Conservation (phyloP, 2,888 invertebrate species). For the Catocala sponsa region DNA sequence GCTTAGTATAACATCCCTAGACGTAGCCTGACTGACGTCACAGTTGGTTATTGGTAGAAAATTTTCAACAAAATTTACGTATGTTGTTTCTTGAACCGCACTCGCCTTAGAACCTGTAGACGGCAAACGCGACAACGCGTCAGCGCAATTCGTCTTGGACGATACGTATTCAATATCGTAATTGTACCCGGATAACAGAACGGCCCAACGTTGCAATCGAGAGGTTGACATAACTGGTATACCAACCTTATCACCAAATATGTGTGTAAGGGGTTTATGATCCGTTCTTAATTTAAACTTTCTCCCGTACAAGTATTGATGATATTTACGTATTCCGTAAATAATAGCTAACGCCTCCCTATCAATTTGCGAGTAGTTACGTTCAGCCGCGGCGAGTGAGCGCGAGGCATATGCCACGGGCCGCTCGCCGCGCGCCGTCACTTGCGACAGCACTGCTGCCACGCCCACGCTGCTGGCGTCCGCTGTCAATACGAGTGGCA, state of each 20-base stretch:
- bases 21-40: not conserved
- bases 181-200: too few species aligned
- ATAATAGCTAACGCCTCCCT: too few species aligned
- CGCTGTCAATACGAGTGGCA: slow-evolving; percentile 4
- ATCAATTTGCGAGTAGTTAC: too few species aligned
- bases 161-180: not conserved
- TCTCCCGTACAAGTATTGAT: too few species aligned
- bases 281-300: not conserved
- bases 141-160: slow-evolving; percentile 1
- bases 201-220: too few species aligned
- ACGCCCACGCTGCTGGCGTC: slow-evolving; percentile 5
- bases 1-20: not conserved
- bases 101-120: too few species aligned
- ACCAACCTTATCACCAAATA: slow-evolving; percentile 1
- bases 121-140: not conserved
- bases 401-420: not conserved
- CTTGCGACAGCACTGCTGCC: slow-evolving; percentile 7
- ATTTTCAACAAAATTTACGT: not conserved
- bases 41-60: slow-evolving; percentile 1
- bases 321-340: too few species aligned
- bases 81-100: not conserved
- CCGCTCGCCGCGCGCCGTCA: slow-evolving; percentile 6
- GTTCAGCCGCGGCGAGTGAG: too few species aligned
- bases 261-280: slow-evolving; percentile 1
- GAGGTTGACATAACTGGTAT: too few species aligned